Evolutionary conservation across 2,113 vertebrate species (phyloP), one percentile per base, ranked within the genome.

Genomic region (Pelusios castaneus): DNA sequence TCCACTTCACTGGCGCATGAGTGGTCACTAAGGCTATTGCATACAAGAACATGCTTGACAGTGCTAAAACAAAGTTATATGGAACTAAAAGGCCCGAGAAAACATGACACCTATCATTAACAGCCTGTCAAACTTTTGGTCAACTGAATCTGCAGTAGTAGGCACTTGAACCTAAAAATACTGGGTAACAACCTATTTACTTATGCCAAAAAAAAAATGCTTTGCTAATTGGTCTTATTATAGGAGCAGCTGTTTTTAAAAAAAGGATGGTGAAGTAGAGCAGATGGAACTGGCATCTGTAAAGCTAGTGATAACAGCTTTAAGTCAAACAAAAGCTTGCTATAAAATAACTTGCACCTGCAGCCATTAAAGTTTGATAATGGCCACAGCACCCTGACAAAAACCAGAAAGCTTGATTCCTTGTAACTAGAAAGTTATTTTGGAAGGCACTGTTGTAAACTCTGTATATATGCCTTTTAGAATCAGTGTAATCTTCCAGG

Each of bases 401-500:
- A 84, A 97, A 96, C 78, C 97, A 92, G 87, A 94, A 88, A 5
- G 4, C 54, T 12, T 12, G 63, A 80, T 84, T 97, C 92, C 88
- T 95, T 47, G 56, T 91, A 95, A 97, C 95, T 88, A 92, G 49
- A 97, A 98, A 97, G 95, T 92, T 90, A 94, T 96, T 98, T 98
- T 95, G 94, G 82, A 97, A 97, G 94, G 90, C 94, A 94, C 98
- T 85, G 76, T 41, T 4, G 11, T 77, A 87, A 94, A 97, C 97
- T 97, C 97, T 94, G 67, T 12, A 80, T 43, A 95, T 27, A 83
- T 70, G 54, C 9, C 5, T 93, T 93, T 97, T 92, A 92, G 80
- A 94, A 97, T 96, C 93, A 95, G 95, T 96, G 43, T 31, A 49
- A 21, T 21, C 54, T 86, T 92, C 9, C 29, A 34, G 27, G 29